phyloP scores from a whole-genome alignment of 2,797 vertebrate species.

The Artibeus lituratus region DNA sequence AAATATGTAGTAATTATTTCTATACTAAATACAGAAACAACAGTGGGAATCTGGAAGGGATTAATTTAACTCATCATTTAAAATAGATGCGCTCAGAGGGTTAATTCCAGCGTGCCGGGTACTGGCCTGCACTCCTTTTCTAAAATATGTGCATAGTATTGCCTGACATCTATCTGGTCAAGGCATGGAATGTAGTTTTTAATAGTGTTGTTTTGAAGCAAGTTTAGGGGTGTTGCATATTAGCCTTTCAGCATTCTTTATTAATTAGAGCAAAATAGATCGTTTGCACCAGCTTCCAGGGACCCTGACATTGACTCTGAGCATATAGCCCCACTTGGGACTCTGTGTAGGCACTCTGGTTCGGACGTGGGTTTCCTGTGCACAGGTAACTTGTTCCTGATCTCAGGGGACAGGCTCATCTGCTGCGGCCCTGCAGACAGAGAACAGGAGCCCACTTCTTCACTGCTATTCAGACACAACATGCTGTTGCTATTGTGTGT shows the following conservation, averaged over 20 bases:
- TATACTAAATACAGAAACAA: constrained; percentile 13
- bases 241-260: not conserved
- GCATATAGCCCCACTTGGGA: not conserved
- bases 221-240: not conserved
- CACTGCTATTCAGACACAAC: not conserved
- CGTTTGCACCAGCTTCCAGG: not conserved
- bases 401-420: not conserved
- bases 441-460: not conserved
- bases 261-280: not conserved
- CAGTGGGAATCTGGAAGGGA: not conserved
- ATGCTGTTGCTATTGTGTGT: not conserved
- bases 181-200: not conserved
- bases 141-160: not conserved
- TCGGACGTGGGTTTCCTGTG: not conserved
- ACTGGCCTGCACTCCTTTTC: not conserved
- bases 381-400: not conserved
- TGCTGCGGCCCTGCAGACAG: not conserved
- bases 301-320: not conserved
- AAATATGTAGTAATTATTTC: constrained; percentile 28
- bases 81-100: not conserved
- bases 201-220: not conserved
- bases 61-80: constrained; percentile 12
- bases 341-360: not conserved
- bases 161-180: not conserved
- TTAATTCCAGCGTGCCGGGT: not conserved